Conservation (phyloP, 1,140 invertebrate genomes). For the Semibalanus balanoides region DNA sequence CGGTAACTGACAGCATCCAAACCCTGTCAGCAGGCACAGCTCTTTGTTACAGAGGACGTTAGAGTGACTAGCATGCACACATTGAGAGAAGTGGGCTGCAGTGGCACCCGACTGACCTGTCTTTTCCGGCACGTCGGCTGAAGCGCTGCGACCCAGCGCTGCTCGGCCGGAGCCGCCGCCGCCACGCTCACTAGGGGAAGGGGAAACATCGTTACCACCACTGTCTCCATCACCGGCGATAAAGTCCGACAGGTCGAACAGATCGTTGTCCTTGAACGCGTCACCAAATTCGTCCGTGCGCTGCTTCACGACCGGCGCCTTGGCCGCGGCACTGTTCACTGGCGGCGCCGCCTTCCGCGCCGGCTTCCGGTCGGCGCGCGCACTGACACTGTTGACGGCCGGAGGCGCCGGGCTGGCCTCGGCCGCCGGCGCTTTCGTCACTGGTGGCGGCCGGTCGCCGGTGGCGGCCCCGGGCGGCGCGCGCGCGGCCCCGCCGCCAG, state of each 20-base stretch:
- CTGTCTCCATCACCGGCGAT: not conserved
- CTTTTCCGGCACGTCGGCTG: slow-evolving; percentile 5
- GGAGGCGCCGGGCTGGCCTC: not conserved
- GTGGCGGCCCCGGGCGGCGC: no score
- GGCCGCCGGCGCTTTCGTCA: not conserved
- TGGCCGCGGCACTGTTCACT: not conserved
- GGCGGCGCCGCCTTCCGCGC: no score
- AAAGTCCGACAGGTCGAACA: slow-evolving; percentile 4
- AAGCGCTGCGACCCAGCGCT: not conserved
- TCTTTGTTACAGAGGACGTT: no score
- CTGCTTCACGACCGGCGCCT: not conserved
- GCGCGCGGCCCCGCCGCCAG: no score
- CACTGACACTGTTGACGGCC: not conserved
- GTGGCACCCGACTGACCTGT: not conserved
- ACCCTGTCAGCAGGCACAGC: no score
- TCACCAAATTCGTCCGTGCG: not conserved
- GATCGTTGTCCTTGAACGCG: slow-evolving; percentile 1
- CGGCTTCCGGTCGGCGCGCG: not conserved
- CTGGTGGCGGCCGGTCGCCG: not conserved
- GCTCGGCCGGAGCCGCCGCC: not conserved
- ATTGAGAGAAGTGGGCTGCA: no score
- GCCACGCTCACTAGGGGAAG: not conserved
- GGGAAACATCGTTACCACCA: not conserved
- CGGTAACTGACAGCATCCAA: no score
- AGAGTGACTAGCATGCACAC: no score